Evolutionary conservation across 2,888 invertebrate species (phyloP), one percentile per base, ranked within the genome.

Genomic region (Melieria picta): DNA sequence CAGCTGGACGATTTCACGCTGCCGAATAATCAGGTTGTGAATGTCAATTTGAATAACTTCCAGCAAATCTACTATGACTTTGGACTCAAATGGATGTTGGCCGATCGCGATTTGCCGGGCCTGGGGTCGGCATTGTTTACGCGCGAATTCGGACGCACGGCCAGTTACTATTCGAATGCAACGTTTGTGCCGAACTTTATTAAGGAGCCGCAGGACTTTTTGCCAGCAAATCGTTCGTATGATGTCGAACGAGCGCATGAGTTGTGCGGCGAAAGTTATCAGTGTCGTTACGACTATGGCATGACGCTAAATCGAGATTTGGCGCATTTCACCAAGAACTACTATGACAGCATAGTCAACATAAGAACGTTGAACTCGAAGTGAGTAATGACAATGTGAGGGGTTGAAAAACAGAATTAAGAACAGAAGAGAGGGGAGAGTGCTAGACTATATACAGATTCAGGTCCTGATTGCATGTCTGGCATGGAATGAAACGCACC

Each of bases 241-340:
- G 93, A 93, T 77, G 88, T 92, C 48, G 86, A 87, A 1, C 87
- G 89, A 63, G 94, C 94, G 0, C 87, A 89, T 61, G 91, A 92
- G 65, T 86, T 94, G 10, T 97, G 96, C 80, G 93, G 93, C 63
- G 92, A 93, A 68, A 92, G 93, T 1, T 93, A 94, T 84, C 95
- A 96, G 81, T 97, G 97, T 85, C 90, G 92, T 78, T 97, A 93
- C 81, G 97, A 97, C 83, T 97, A 93, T 82, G 92, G 94, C 0
- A 92, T 96, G 90, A 94, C 94, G 0, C 87, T 95, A 3, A 93
- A 94, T 84, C 89, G 93, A 76, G 95, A 96, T 78, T 89, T 95
- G 89, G 97, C 97, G 0, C 93, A 93, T 81, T 94, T 93, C 80
- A 94, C 96, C 0, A 93, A 93, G 83, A 93, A 94, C 81, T 96